These are phyloP conservation scores for Trichechus manatus DNA, from an alignment of 2,113 vertebrate species.

Conservation along the genomic window DNA sequence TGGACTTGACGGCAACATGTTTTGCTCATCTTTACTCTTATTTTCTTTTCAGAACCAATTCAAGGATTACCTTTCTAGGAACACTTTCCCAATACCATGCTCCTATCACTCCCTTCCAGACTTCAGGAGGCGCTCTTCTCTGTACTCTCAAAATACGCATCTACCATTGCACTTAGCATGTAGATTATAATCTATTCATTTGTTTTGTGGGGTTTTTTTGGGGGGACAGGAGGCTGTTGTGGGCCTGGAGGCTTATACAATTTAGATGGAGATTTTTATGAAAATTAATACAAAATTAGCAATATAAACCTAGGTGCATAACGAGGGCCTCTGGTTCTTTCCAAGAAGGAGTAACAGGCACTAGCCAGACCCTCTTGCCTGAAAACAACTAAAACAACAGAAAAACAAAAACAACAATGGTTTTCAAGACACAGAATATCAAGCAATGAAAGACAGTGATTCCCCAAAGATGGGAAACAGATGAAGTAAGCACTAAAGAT, in stretches of 20 bases:
- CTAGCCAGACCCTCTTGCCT: neutral
- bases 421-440: neutral
- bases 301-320: neutral
- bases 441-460: neutral
- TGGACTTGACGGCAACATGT: no score
- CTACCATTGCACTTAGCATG: neutral
- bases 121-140: neutral
- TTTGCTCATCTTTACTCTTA: neutral
- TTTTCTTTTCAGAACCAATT: neutral
- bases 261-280: neutral
- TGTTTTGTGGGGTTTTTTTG: neutral
- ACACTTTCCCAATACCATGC: neutral
- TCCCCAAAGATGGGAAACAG: neutral
- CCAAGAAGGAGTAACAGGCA: neutral
- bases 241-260: neutral
- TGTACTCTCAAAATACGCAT: neutral
- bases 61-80: neutral
- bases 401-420: neutral
- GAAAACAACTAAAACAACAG: neutral
- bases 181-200: neutral
- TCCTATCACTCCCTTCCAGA: neutral
- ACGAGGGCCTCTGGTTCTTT: neutral
- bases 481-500: neutral
- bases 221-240: fast-evolving
- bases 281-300: neutral